Evolutionary conservation across 2,888 invertebrate genomes (phyloP).

Genomic region (Aphodius sticticus): DNA sequence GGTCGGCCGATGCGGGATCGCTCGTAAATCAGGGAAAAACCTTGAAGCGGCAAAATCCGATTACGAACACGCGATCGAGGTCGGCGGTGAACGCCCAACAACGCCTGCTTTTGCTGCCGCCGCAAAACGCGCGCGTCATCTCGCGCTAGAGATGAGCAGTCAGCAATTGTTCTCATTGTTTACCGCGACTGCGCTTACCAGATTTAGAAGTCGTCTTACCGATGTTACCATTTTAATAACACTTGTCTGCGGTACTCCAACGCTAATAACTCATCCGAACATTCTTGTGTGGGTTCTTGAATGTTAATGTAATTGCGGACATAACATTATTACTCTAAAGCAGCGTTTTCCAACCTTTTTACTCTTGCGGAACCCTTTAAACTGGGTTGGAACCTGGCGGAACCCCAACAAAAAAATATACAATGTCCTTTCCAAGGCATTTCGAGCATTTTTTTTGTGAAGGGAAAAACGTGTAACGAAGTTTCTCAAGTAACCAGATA

Average conservation of each 20-base stretch:
- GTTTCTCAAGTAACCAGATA: too few relatives aligned
- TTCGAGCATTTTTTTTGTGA: too few relatives aligned
- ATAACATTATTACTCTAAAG: not conserved
- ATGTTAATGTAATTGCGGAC: not conserved
- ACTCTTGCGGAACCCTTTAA: too few relatives aligned
- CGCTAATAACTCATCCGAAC: not conserved
- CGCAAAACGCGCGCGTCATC: not conserved
- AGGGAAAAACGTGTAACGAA: too few relatives aligned
- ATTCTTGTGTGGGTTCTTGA: not conserved
- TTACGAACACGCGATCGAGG: slow-evolving; percentile 46
- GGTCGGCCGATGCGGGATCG: slow-evolving; percentile 42
- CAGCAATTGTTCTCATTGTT: slow-evolving; percentile 9
- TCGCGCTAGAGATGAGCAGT: slow-evolving; percentile 29
- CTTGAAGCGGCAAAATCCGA: slow-evolving; percentile 49
- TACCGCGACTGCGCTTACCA: not conserved
- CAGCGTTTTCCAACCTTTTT: too few relatives aligned
- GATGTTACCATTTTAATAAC: not conserved
- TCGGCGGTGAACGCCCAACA: slow-evolving; percentile 35
- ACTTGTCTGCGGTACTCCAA: not conserved
- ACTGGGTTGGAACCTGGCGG: too few relatives aligned
- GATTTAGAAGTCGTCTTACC: not conserved
- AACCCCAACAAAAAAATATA: too few relatives aligned
- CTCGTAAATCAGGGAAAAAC: slow-evolving; percentile 45
- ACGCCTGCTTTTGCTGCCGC: not conserved
- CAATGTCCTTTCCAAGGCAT: too few relatives aligned